Evolutionary conservation across 1,140 invertebrate genomes (phyloP), one percentile per base, ranked within the genome.

Genomic region (Polypedilum vanderplanki): DNA sequence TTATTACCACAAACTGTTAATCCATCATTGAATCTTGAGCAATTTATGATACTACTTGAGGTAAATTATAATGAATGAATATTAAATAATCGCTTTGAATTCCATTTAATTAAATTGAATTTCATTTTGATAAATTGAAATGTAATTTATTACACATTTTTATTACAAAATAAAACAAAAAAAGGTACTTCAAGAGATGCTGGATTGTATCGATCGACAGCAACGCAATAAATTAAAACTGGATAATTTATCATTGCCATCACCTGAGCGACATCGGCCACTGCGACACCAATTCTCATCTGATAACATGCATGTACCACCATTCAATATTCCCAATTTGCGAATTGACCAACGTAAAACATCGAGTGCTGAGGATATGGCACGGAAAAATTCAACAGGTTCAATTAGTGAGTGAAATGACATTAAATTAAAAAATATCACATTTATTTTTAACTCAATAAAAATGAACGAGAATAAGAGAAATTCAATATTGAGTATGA

Each of bases 1-100:
- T 85, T 98, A 7, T 89, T 96, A 73, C 96, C 97, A 24, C 94
- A 97, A 79, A 94, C 95, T 1, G 91, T 98, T 64, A 97, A 96
- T 83, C 92, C 95, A 0, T 88, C 89, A 40, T 85, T 98, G 67
- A 95, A 91, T 83, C 85, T 97, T 78, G 95, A 98, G 75, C 94
- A 98, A 82, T 98, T 97, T 83, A 90, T 88, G 41, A 86, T 88
- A 75, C 86, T 97, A 4, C 88, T 97, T 77, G 92, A 95, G 85
- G 92, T 87, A 83, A 76, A 41, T 57, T n/a, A n/a, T n/a, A n/a
- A n/a, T n/a, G n/a, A 33, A 33, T 33, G 24, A 33, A 33, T 33
- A 33, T 3, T 33, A 33, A 33, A 33, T n/a, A n/a, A n/a, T n/a
- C n/a, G n/a, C n/a, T n/a, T n/a, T n/a, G n/a, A n/a, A n/a, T n/a